These are phyloP conservation scores for Amphimallon solstitiale DNA, from an alignment of 2,888 invertebrate species.

Conservation along the genomic window DNA sequence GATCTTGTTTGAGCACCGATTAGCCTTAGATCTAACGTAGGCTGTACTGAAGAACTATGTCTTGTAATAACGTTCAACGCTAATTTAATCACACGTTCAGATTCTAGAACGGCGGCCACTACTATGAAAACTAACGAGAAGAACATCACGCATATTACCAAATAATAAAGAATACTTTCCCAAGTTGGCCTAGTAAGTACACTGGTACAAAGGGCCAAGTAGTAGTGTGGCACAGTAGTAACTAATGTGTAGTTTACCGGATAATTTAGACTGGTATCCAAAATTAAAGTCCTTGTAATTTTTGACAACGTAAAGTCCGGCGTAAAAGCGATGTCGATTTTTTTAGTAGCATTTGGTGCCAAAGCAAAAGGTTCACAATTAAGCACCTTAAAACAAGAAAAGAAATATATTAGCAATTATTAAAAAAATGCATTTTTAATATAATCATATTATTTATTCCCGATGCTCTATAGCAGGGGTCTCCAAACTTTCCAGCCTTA, in stretches of 20 bases:
- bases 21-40: constrained; percentile 71
- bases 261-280: constrained; percentile 71
- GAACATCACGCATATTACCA: constrained; percentile 68
- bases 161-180: constrained; percentile 76
- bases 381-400: constrained; percentile 62
- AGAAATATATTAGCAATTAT: neutral
- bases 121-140: constrained; percentile 73
- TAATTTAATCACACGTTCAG: constrained; percentile 73
- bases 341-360: constrained; percentile 76
- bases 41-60: constrained; percentile 67
- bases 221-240: constrained; percentile 70
- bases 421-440: neutral
- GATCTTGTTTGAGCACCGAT: constrained; percentile 64
- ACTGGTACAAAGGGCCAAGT: constrained; percentile 75
- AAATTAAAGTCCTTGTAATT: constrained; percentile 72
- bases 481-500: too few relatives aligned
- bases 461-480: too few relatives aligned
- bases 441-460: too few relatives aligned
- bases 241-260: constrained; percentile 76
- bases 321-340: constrained; percentile 87
- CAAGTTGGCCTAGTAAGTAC: constrained; percentile 79
- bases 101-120: constrained; percentile 76
- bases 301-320: constrained; percentile 87
- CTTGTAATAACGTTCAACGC: constrained; percentile 62
- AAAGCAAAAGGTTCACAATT: constrained; percentile 79